Conservation (phyloP, 2,797 vertebrate genomes). For the Malurus splendens region DNA sequence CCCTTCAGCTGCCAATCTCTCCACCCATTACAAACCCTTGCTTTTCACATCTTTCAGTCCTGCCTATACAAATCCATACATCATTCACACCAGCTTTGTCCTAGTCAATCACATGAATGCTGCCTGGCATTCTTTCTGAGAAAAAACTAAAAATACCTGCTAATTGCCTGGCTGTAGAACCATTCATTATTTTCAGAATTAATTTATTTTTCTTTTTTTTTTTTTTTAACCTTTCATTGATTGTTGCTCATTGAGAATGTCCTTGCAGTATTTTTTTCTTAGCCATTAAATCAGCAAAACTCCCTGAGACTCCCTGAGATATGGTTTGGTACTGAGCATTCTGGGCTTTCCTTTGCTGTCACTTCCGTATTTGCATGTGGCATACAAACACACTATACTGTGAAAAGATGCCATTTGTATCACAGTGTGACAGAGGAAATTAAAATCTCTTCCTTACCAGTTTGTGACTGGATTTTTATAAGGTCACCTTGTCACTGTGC, state of each 20-base stretch:
- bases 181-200: not conserved
- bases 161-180: not conserved
- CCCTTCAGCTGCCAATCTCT: not conserved
- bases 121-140: not conserved
- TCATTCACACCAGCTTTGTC: not conserved
- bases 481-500: not conserved
- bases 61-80: not conserved
- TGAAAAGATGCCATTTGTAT: not conserved
- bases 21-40: not conserved
- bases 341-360: not conserved
- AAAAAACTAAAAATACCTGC: not conserved
- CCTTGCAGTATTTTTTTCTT: not conserved
- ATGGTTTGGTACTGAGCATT: not conserved
- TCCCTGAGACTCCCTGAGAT: not conserved
- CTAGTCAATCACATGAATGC: not conserved
- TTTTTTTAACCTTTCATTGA: not conserved
- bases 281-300: not conserved
- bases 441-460: not conserved
- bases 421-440: not conserved
- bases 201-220: not conserved
- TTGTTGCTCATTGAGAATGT: not conserved
- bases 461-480: not conserved
- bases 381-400: not conserved
- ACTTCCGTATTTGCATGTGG: not conserved
- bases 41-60: not conserved